phyloP scores from a whole-genome alignment of 1,140 invertebrate species.

The Temnothorax longispinosus region DNA sequence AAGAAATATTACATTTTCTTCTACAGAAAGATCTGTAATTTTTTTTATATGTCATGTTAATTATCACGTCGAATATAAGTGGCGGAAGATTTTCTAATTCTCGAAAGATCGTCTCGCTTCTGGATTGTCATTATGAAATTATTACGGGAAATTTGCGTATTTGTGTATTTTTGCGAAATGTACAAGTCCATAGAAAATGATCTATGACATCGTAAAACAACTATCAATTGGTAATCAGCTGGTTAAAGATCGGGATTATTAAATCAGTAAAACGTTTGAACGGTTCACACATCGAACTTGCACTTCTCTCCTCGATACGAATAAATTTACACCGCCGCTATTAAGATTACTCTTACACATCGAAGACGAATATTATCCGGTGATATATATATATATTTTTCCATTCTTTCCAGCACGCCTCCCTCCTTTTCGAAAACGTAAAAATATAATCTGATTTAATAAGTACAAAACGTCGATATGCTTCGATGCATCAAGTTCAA shows the following conservation, averaged over 20 bases:
- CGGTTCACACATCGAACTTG: slow-evolving; percentile 27
- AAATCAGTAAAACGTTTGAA: slow-evolving; percentile 6
- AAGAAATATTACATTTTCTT: slow-evolving; percentile 19
- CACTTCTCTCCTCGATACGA: background rate
- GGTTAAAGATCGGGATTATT: background rate
- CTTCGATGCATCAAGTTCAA: slow-evolving; percentile 48
- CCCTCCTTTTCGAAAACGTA: slow-evolving; percentile 32
- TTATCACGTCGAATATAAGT: background rate
- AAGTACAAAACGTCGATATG: slow-evolving; percentile 60
- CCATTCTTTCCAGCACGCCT: background rate
- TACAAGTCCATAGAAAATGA: slow-evolving; percentile 41
- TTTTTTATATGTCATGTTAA: slow-evolving; percentile 29
- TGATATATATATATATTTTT: slow-evolving; percentile 49
- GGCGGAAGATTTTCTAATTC: background rate
- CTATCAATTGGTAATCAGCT: background rate
- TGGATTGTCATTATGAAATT: background rate
- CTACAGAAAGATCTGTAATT: background rate
- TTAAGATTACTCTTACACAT: slow-evolving; percentile 44
- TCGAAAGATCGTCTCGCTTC: slow-evolving; percentile 17
- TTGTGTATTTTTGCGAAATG: background rate
- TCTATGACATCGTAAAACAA: slow-evolving; percentile 31
- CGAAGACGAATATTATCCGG: slow-evolving; percentile 46
- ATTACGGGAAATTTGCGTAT: background rate
- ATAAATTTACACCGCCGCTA: slow-evolving; percentile 25
- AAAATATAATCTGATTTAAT: slow-evolving; percentile 59